Base-by-base conservation (phyloP, 1,140 invertebrate species). In the Danaus melanippus region DNA sequence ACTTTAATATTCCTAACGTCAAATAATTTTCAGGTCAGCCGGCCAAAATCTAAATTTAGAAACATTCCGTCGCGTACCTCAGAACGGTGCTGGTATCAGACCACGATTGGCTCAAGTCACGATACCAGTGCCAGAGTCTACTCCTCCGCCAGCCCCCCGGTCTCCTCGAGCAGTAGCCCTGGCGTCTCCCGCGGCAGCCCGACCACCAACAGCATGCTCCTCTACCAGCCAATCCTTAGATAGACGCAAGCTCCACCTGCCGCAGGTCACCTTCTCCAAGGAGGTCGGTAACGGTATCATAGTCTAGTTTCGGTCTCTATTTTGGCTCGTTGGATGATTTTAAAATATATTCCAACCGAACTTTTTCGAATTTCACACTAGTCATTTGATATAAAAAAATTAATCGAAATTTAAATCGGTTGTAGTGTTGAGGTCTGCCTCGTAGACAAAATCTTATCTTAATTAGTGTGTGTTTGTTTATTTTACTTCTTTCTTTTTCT, bases 181-280 rank as follows among this genome's bases (percentile, higher is more conserved):
- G 39, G 75, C 73, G 10, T 84, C 79, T 10, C 77, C 78, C 12
- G 74, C 74, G n/a, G 65, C 79, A 9, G 68, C 69, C 6, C 69
- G 87, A 51, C 89, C 89, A 4, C 89, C 90, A 12, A 90, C 89
- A 32, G 89, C 84, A 17, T 86, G 84, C 66, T 83, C 83, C 8
- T 82, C 83, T 0, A 84, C 82, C 59, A 81, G 80, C 66, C 76
- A 79, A 53, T 83, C 75, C 2, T 63, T 80, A 6, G 81, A 81
- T 64, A 87, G 91, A 67, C 86, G 90, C 73, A 89, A 91, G 59
- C 80, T 92, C 10, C 91, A 92, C 64, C 88, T 94, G 58, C 93
- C 92, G 10, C 92, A 94, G 87, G 92, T 95, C 71, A 93, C 93
- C 39, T 95, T 95, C 87, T 94, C 90, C 74, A 91, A 92, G 79